These are phyloP conservation scores for Trachymyrmex cornetzi DNA, from an alignment of 1,140 invertebrate species.

Conservation along the genomic window DNA sequence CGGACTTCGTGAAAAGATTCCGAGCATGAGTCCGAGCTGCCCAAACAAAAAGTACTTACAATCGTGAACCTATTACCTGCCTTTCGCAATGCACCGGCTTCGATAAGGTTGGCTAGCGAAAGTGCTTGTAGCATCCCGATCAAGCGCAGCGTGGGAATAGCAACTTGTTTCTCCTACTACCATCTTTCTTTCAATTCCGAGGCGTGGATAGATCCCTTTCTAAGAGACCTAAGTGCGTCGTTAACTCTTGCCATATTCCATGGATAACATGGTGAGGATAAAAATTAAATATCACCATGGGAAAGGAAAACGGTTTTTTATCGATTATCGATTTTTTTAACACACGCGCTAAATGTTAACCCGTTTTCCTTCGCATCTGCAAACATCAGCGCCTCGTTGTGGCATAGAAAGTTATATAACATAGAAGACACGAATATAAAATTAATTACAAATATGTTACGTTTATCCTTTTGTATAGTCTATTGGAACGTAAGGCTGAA, in stretches of 20 bases:
- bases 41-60: slow-evolving; percentile 66
- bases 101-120: slow-evolving; percentile 79
- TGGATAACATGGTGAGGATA: not conserved
- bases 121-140: slow-evolving; percentile 77
- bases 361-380: not conserved
- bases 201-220: slow-evolving; percentile 60
- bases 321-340: slow-evolving; percentile 23
- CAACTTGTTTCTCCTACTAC: slow-evolving; percentile 78
- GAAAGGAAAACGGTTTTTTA: not conserved
- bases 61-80: slow-evolving; percentile 60
- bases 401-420: not conserved
- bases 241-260: not conserved
- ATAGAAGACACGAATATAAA: not conserved
- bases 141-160: slow-evolving; percentile 76
- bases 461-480: not conserved
- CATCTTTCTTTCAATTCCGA: slow-evolving; percentile 52
- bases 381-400: not conserved
- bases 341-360: not conserved
- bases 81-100: slow-evolving; percentile 74
- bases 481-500: not conserved
- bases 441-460: slow-evolving; percentile 4
- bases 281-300: not conserved
- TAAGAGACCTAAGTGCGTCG: slow-evolving; percentile 26
- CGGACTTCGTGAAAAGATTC: not conserved
- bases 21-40: not conserved